Conservation (phyloP, 2,888 invertebrate species). For the Chrysolina haemoptera region DNA sequence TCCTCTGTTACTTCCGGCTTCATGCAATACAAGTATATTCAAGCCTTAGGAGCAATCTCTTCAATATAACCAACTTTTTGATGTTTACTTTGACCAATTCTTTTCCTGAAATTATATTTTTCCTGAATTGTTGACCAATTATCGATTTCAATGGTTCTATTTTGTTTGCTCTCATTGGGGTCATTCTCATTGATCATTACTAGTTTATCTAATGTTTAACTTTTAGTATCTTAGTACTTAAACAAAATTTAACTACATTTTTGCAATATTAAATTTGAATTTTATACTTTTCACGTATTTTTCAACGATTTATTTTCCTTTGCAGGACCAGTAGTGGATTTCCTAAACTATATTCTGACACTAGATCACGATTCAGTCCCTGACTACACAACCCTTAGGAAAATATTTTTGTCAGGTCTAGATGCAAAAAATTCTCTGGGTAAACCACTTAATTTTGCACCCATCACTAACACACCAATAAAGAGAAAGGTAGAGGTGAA, state of each 20-base stretch:
- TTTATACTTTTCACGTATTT: background rate
- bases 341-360: constrained; percentile 78
- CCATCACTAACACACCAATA: constrained; percentile 26
- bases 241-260: background rate
- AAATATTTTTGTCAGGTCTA: constrained; percentile 78
- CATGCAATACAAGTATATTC: no score
- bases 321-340: constrained; percentile 76
- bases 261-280: background rate
- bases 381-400: constrained; percentile 81
- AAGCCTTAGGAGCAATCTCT: no score
- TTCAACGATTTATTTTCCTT: constrained; percentile 52
- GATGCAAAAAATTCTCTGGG: constrained; percentile 73
- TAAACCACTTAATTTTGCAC: constrained; percentile 76
- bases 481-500: constrained; percentile 39
- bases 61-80: no score
- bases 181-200: no score
- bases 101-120: no score
- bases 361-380: constrained; percentile 81
- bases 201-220: no score
- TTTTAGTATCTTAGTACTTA: no score
- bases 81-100: no score
- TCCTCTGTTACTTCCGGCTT: no score
- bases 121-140: no score
- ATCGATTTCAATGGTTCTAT: no score
- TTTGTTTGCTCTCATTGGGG: no score